Percentiles rank a stretch among this genome's conserved stretches.
Conservation (phyloP, 2,113 vertebrate species). For the Pitta sordida region DNA sequence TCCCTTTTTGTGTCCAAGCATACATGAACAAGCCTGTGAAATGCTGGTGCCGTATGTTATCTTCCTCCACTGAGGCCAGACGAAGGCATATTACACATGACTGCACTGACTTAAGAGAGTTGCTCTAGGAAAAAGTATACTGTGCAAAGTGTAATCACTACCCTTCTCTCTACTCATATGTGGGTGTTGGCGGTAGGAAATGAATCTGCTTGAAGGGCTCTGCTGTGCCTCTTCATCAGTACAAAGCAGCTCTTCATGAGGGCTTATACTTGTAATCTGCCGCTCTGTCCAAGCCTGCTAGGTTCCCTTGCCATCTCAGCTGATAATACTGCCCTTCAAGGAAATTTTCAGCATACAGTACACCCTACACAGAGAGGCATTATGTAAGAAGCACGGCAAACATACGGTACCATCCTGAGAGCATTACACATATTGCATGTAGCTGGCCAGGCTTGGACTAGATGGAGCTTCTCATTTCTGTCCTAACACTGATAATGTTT, state of each 20-base stretch:
- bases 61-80: neutral
- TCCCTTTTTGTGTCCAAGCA: neutral
- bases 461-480: neutral
- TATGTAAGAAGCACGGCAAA: accelerated
- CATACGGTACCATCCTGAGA: neutral
- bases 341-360: neutral
- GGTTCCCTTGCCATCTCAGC: neutral
- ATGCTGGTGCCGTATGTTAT: neutral
- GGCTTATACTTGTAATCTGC: neutral
- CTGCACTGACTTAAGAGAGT: accelerated
- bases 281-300: neutral
- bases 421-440: accelerated
- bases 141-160: neutral
- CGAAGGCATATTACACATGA: neutral
- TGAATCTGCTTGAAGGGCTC: neutral
- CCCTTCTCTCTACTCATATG: neutral
- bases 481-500: neutral
- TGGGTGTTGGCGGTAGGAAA: neutral
- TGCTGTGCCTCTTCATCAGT: neutral
- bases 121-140: neutral
- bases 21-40: neutral
- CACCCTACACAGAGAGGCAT: neutral
- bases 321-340: neutral
- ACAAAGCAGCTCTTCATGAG: neutral
- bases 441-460: neutral